phyloP scores from a whole-genome alignment of 2,888 invertebrate species.

The Acanthosepion pharaonis region DNA sequence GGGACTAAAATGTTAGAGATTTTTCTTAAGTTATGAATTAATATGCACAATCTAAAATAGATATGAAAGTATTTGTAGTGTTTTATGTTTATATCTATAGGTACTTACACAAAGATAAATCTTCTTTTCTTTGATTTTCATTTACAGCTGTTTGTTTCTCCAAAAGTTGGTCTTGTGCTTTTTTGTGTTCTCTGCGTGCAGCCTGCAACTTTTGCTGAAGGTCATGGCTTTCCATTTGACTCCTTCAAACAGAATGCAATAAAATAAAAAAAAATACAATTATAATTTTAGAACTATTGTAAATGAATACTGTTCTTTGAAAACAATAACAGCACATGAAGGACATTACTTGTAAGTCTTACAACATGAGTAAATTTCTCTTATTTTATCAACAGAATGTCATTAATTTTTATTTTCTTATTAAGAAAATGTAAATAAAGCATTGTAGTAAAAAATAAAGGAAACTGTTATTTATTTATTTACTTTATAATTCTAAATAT shows the following conservation, averaged over 20 bases:
- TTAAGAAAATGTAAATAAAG: too few species aligned
- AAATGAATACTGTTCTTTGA: too few species aligned
- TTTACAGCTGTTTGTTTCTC: conserved; percentile 61
- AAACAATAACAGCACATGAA: too few species aligned
- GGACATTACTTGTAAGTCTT: too few species aligned
- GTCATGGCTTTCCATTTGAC: conserved; percentile 62
- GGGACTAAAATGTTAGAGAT: not conserved
- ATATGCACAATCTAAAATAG: not conserved
- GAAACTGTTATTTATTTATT: too few species aligned
- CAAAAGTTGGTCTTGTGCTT: conserved; percentile 60
- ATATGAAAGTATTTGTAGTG: too few species aligned
- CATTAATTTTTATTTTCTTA: too few species aligned
- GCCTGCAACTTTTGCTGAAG: conserved; percentile 62
- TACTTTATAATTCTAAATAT: too few species aligned
- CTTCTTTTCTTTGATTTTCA: conserved; percentile 63
- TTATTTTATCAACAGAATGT: too few species aligned
- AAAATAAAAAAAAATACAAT: not conserved
- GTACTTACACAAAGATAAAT: conserved; percentile 61
- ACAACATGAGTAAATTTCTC: too few species aligned
- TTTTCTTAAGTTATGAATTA: not conserved
- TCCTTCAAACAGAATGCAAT: conserved; percentile 53
- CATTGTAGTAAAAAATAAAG: too few species aligned
- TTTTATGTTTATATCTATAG: not conserved
- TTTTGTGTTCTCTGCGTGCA: conserved; percentile 60
- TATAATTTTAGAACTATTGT: too few species aligned